These are phyloP conservation scores for Neostethus bicornis DNA, from an alignment of 2,797 vertebrate genomes.

Conservation along the genomic window DNA sequence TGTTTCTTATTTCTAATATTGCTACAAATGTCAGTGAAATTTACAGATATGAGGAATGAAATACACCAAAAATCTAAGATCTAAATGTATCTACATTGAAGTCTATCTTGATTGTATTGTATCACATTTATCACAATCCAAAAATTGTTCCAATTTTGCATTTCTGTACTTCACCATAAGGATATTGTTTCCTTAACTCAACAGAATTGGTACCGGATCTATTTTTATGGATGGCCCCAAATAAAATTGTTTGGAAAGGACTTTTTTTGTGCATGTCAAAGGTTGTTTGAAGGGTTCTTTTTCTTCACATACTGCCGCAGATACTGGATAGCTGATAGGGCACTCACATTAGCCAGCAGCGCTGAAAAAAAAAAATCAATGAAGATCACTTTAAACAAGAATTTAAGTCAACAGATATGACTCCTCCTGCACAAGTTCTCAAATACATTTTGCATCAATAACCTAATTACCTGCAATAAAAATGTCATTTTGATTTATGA, in stretches of 20 bases:
- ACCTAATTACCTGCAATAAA: background rate
- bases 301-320: slow-evolving; percentile 83
- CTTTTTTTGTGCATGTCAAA: slow-evolving; percentile 40
- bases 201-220: slow-evolving; percentile 20
- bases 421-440: background rate
- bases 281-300: slow-evolving; percentile 56
- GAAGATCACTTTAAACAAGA: slow-evolving; percentile 23
- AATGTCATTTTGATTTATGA: background rate
- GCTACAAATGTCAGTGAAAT: background rate
- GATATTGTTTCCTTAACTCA: background rate
- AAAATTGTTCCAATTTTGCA: too few relatives aligned
- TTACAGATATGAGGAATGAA: background rate
- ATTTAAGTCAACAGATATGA: background rate
- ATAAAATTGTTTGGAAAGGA: slow-evolving; percentile 53
- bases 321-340: slow-evolving; percentile 93
- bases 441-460: background rate
- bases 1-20: too few relatives aligned
- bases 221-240: slow-evolving; percentile 62
- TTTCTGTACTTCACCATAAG: too few relatives aligned
- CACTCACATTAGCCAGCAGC: slow-evolving; percentile 92
- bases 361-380: slow-evolving; percentile 78
- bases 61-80: background rate
- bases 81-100: background rate
- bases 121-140: too few relatives aligned
- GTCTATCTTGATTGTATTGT: too few relatives aligned